Evolutionary conservation across 2,888 invertebrate genomes (phyloP), one percentile per base, ranked within the genome.

Genomic region (Heliconius cydno): DNA sequence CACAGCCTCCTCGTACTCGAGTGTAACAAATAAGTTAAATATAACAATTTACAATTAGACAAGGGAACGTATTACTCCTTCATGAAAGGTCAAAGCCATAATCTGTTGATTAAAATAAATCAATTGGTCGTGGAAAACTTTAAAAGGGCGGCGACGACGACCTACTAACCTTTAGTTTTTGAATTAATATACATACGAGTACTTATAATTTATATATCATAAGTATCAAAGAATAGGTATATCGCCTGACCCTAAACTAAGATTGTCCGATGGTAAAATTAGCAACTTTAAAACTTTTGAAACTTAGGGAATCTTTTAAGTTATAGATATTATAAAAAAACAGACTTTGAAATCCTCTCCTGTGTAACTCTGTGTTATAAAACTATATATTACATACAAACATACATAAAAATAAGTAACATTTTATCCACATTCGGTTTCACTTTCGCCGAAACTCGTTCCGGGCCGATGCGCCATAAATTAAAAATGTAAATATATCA

Each of bases 391-490:
- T 34, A 63, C 34, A 75, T 12, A 72, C 46, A 74, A 19, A 38
- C 10, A 13, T 25, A 63, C 22, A 63, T 25, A 6, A 25, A 65
- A 65, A 65, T n/a, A 28, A 65, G 12, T 65, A 65, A 25, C 5
- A 7, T 71, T 66, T 74, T 77, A 73, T n/a, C n/a, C 46, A 70
- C 68, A 63, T 71, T 46, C 77, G 30, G 65, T 79, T 81, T 81
- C 79, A 77, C 81, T 81, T 81, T 81, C 81, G 71, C 81, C 77
- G 71, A 78, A 81, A 81, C 75, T 46, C 57, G 81, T 79, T 81
- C 77, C 77, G 71, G 74, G 13, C 46, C 57, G 30, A 19, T 60
- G 68, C 38, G 41, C 60, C 28, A 9, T 70, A 57, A 70, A 22
- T n/a, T 68, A n/a, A 41, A 13, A 19, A 38, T 25, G 13, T 15